phyloP scores from a whole-genome alignment of 2,888 invertebrate genomes.

The Esperia sulphurella region DNA sequence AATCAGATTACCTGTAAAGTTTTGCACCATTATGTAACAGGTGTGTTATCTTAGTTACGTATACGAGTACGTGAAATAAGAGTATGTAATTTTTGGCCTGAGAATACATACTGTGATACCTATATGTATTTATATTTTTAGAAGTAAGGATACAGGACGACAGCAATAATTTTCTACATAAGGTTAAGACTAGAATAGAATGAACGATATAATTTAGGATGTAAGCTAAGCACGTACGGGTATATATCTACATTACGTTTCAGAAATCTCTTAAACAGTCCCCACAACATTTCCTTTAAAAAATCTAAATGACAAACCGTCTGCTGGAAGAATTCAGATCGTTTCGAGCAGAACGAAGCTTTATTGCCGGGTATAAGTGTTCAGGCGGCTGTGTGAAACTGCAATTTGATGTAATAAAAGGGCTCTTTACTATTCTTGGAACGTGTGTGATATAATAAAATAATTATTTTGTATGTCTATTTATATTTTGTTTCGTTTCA shows the following conservation, averaged over 20 bases:
- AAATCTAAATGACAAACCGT: conserved; percentile 34
- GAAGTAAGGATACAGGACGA: too few relatives aligned
- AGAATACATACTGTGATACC: too few relatives aligned
- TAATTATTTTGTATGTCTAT: conserved; percentile 4
- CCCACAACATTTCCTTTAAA: conserved; percentile 13
- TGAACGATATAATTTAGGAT: too few relatives aligned
- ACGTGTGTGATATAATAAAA: conserved; percentile 6
- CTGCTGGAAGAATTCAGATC: conserved; percentile 30
- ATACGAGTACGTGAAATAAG: too few relatives aligned
- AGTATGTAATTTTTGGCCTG: too few relatives aligned
- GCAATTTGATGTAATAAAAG: conserved; percentile 18
- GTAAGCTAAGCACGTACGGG: background rate
- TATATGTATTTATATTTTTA: too few relatives aligned
- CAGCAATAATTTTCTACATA: too few relatives aligned
- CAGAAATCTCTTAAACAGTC: conserved; percentile 15
- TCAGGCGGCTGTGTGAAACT: conserved; percentile 28
- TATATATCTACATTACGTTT: background rate
- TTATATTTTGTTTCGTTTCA: background rate
- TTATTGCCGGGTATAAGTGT: conserved; percentile 32
- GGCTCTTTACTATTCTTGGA: conserved; percentile 9
- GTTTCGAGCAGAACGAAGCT: conserved; percentile 17
- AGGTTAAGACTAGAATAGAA: too few relatives aligned
- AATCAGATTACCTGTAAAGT: too few relatives aligned
- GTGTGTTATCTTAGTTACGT: too few relatives aligned
- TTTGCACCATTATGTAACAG: too few relatives aligned